Base-by-base conservation (phyloP, 2,888 invertebrate genomes). In the Pharmacophagus antenor region DNA sequence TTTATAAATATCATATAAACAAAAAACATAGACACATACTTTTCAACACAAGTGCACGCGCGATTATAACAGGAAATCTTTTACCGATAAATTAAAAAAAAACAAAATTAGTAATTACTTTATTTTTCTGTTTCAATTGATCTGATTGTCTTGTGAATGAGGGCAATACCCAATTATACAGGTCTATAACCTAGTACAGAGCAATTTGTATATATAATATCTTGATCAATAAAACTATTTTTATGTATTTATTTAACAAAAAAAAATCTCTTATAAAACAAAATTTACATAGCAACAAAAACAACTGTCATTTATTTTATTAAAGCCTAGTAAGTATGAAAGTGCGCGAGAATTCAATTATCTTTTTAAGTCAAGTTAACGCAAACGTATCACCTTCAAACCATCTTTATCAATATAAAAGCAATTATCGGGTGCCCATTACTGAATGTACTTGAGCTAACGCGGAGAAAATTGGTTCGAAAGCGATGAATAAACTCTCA, bases 351-450 rank as follows among this genome's bases (percentile, higher is more conserved):
- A 58, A 51, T 46, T 46, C 31, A 48, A 56, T 56, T 56, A 49
- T 23, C 25, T 25, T 50, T 23, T 27, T 22, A 23, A 41, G 56
- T 50, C 42, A 42, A 15, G 17, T 56, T 18, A 12, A 56, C 31
- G 44, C 50, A 25, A 49, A 49, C 56, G 31, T 15, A 49, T 49
- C 56, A 42, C 23, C 41, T 25, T 27, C 44, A 50, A 20, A 12
- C 42, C 50, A 44, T 50, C 27, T 27, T 50, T 21, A 56, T 56
- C 56, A 23, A 37, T 56, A 44, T 50, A 20, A 50, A 50, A 50
- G 42, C 49, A 56, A 56, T 56, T 50, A 56, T 56, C 44, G 42
- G 49, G 41, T 50, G 42, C 27, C 25, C 21, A 21, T 56, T 56
- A 18, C 27, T n/a, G 41, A 49, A 50, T 20, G 27, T 21, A 27